phyloP scores from a whole-genome alignment of 2,113 vertebrate species.

The Ceratotherium simum region DNA sequence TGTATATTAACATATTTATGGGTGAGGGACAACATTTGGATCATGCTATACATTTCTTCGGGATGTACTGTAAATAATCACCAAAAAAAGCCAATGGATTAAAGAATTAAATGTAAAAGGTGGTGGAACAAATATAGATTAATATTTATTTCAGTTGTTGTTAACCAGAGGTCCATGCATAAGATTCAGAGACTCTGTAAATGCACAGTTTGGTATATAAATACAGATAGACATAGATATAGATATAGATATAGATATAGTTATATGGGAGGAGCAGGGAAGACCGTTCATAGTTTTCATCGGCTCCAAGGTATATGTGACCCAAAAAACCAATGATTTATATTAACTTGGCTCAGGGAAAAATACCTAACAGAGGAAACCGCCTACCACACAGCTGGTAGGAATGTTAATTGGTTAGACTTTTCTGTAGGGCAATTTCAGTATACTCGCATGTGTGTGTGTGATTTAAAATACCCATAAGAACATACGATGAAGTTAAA shows the following conservation, averaged over 20 bases:
- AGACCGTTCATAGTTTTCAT: neutral
- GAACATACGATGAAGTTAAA: slow-evolving; percentile 32
- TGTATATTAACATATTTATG: neutral
- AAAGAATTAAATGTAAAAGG: slow-evolving; percentile 38
- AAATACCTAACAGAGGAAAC: neutral
- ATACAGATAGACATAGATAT: neutral
- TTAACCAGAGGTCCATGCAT: neutral
- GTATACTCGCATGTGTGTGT: neutral
- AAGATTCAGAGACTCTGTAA: neutral
- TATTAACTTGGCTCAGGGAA: neutral
- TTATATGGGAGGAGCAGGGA: neutral
- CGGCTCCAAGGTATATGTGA: neutral
- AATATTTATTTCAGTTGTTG: neutral
- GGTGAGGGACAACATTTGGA: neutral
- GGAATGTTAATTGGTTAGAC: neutral
- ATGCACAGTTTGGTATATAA: neutral
- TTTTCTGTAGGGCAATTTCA: neutral
- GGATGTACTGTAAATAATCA: neutral
- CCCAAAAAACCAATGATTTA: neutral
- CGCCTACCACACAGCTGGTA: neutral
- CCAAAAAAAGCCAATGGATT: neutral
- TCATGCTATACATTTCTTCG: neutral
- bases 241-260: neutral
- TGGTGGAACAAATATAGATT: neutral
- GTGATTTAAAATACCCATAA: neutral